These are phyloP conservation scores for Beris morrisii DNA, from an alignment of 2,888 invertebrate genomes.

Conservation along the genomic window DNA sequence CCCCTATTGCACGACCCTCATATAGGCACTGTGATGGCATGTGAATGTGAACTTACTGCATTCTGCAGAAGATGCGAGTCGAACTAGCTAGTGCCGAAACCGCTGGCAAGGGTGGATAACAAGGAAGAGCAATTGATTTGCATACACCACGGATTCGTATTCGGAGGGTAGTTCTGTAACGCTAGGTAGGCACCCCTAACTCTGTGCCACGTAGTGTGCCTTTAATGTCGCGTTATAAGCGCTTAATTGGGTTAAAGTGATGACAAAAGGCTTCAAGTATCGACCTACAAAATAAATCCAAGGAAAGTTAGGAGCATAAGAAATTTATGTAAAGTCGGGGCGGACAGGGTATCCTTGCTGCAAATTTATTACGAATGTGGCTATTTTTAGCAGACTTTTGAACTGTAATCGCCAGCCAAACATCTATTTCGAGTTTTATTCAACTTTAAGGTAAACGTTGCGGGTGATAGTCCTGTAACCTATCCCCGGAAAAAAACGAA, in stretches of 20 bases:
- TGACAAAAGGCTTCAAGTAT: constrained; percentile 14
- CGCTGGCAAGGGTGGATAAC: background rate
- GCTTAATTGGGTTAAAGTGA: constrained; percentile 36
- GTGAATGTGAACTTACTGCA: constrained; percentile 15
- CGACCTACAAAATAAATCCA: background rate
- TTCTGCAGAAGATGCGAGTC: constrained; percentile 28
- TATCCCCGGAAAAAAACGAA: too few relatives aligned
- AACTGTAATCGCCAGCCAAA: too few relatives aligned
- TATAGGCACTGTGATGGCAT: background rate
- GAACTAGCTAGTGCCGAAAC: constrained; percentile 7
- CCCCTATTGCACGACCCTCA: too few relatives aligned
- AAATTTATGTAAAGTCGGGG: too few relatives aligned
- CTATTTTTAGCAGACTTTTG: too few relatives aligned
- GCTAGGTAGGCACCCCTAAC: too few relatives aligned
- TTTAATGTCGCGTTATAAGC: constrained; percentile 34
- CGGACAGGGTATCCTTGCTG: too few relatives aligned
- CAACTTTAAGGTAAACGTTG: too few relatives aligned
- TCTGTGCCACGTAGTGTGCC: constrained; percentile 24
- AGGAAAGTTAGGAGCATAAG: background rate
- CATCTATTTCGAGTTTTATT: too few relatives aligned
- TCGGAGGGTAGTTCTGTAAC: background rate
- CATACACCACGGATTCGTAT: constrained; percentile 20
- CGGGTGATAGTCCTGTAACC: too few relatives aligned
- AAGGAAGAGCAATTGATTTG: constrained; percentile 35
- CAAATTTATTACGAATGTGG: too few relatives aligned